These are phyloP conservation scores for Diceros bicornis DNA, from an alignment of 2,797 vertebrate species.

Conservation along the genomic window DNA sequence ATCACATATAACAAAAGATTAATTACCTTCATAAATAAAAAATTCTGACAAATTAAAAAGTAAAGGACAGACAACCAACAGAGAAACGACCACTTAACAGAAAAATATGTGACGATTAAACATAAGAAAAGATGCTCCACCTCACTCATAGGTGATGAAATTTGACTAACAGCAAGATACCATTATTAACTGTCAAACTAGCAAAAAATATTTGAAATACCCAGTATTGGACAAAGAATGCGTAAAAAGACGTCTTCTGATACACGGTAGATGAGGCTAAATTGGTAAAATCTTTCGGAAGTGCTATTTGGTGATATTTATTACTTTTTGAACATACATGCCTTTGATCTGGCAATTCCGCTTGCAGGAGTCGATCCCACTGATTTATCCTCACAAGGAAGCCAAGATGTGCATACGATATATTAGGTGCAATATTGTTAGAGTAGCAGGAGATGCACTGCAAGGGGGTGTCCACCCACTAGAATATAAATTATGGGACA, in stretches of 20 bases:
- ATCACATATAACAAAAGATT: neutral
- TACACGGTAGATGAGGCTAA: neutral
- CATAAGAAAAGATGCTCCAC: neutral
- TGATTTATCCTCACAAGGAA: neutral
- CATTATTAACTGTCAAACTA: neutral
- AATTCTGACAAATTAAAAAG: neutral
- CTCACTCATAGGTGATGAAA: neutral
- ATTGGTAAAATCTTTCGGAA: neutral
- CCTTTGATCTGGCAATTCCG: neutral
- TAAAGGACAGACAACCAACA: neutral
- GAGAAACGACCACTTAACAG: neutral
- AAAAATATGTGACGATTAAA: neutral
- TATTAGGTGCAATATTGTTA: neutral
- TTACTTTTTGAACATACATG: neutral
- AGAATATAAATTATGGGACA: neutral
- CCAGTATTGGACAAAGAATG: neutral
- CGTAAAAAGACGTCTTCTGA: neutral
- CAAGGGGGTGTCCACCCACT: neutral
- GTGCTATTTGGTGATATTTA: neutral
- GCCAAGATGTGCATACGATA: rapidly evolving
- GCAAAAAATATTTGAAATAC: neutral
- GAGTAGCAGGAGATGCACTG: neutral
- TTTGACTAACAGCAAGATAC: no score
- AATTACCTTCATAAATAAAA: neutral
- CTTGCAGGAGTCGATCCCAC: neutral